Evolutionary conservation across 2,797 vertebrate genomes (phyloP).

Genomic region (Chaenodraco wilsoni): DNA sequence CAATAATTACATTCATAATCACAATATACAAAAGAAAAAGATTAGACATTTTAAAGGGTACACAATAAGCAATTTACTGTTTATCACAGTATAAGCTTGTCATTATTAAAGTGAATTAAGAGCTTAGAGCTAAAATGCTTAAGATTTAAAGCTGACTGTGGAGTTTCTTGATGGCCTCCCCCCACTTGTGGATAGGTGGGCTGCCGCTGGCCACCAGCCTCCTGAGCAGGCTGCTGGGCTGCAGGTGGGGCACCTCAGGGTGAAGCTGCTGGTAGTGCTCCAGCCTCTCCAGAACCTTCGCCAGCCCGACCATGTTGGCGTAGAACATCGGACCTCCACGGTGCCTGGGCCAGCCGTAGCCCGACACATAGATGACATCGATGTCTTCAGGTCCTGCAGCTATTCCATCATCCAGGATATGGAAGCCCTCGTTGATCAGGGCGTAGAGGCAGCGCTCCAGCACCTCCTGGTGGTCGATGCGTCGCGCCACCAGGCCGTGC

Average conservation of each 20-base stretch:
- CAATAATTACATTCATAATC: neutral
- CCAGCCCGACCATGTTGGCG: constrained; percentile 86
- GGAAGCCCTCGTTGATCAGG: constrained; percentile 92
- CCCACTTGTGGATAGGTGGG: constrained; percentile 89
- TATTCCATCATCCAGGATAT: constrained; percentile 89
- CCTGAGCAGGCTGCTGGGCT: constrained; percentile 86
- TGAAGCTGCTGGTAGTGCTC: constrained; percentile 85
- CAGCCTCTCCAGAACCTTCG: constrained; percentile 84
- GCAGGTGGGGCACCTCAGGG: constrained; percentile 86
- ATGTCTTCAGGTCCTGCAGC: constrained; percentile 89
- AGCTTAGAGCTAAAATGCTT: constrained; percentile 17
- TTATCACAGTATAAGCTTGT: constrained; percentile 21
- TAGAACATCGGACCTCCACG: constrained; percentile 94
- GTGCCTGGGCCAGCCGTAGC: constrained; percentile 91
- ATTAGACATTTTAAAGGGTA: neutral
- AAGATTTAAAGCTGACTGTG: constrained; percentile 84
- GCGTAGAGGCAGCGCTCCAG: constrained; percentile 89
- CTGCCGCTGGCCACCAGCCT: constrained; percentile 87
- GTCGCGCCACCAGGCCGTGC: constrained; percentile 76
- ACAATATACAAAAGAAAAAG: neutral
- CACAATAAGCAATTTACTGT: constrained; percentile 9
- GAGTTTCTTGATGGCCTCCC: constrained; percentile 71
- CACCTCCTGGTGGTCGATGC: constrained; percentile 86
- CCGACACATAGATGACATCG: constrained; percentile 90
- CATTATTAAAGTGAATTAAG: neutral